Evolutionary conservation across 1,140 invertebrate genomes (phyloP).

Genomic region (Drosophila sproati): DNA sequence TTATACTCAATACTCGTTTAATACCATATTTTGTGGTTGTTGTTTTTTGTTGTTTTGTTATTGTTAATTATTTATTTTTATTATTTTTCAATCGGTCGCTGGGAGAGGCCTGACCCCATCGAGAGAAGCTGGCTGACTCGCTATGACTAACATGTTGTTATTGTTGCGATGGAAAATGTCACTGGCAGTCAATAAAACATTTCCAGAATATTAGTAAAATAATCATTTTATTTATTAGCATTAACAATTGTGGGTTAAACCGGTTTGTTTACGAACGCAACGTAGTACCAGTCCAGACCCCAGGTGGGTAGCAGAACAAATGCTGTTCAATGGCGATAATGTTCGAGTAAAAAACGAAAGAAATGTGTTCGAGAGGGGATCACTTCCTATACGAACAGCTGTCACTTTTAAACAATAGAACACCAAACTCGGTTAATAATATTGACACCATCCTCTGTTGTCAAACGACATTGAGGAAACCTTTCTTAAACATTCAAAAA

Average conservation of each 20-base stretch:
- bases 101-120: conserved; percentile 35
- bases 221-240: conserved; percentile 32
- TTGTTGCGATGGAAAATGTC: conserved; percentile 44
- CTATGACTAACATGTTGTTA: conserved; percentile 39
- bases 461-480: no score
- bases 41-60: background rate
- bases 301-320: conserved; percentile 8
- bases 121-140: conserved; percentile 29
- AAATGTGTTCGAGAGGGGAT: conserved; percentile 5
- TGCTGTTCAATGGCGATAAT: conserved; percentile 25
- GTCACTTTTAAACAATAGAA: conserved; percentile 6
- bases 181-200: conserved; percentile 42
- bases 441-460: no score
- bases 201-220: conserved; percentile 36
- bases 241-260: conserved; percentile 49
- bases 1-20: conserved; percentile 1
- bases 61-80: no score
- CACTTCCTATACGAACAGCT: conserved; percentile 10
- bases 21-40: background rate
- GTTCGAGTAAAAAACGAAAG: background rate
- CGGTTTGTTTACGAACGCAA: conserved; percentile 36
- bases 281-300: conserved; percentile 3
- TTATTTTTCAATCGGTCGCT: conserved; percentile 16
- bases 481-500: background rate
- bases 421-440: no score